These are phyloP conservation scores for Sphaerophoria rueppellii DNA, from an alignment of 2,888 invertebrate species.

Conservation along the genomic window DNA sequence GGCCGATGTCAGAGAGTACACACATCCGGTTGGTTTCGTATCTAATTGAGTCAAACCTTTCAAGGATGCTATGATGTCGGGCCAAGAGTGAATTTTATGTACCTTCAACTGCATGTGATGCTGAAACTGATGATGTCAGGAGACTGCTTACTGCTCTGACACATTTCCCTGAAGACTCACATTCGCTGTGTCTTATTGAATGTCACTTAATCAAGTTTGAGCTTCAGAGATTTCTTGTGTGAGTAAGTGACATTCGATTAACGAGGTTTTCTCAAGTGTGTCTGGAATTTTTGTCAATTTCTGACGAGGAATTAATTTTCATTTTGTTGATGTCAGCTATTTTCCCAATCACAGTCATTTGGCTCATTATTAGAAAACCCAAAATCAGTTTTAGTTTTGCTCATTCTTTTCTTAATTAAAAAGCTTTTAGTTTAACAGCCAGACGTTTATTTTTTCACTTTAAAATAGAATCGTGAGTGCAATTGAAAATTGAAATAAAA, in stretches of 20 bases:
- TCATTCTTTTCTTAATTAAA: background rate
- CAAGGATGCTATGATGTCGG: conserved; percentile 5
- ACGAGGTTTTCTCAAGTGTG: conserved; percentile 5
- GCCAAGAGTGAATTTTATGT: conserved; percentile 27
- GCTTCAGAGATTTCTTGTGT: conserved; percentile 19
- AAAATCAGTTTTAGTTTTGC: background rate
- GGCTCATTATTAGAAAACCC: background rate
- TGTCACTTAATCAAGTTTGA: conserved; percentile 52
- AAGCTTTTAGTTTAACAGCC: conserved; percentile 15
- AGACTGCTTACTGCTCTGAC: conserved; percentile 21
- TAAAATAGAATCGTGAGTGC: conserved; percentile 19
- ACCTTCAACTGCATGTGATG: conserved; percentile 33
- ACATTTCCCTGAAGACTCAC: conserved; percentile 31
- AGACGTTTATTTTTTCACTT: conserved; percentile 23
- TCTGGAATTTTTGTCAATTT: background rate
- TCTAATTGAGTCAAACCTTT: conserved; percentile 53
- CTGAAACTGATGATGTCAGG: background rate
- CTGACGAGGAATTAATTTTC: conserved; percentile 3
- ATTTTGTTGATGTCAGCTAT: background rate
- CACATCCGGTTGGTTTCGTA: conserved; percentile 41
- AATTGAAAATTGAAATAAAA: conserved; percentile 46
- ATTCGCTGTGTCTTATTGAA: conserved; percentile 12
- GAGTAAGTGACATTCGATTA: conserved; percentile 32
- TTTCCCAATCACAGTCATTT: background rate
- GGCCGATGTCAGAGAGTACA: conserved; percentile 16